Percentiles rank a stretch among this genome's conserved stretches.
Evolutionary conservation across 2,113 vertebrate species (phyloP).

Genomic region (Saccopteryx leptura): DNA sequence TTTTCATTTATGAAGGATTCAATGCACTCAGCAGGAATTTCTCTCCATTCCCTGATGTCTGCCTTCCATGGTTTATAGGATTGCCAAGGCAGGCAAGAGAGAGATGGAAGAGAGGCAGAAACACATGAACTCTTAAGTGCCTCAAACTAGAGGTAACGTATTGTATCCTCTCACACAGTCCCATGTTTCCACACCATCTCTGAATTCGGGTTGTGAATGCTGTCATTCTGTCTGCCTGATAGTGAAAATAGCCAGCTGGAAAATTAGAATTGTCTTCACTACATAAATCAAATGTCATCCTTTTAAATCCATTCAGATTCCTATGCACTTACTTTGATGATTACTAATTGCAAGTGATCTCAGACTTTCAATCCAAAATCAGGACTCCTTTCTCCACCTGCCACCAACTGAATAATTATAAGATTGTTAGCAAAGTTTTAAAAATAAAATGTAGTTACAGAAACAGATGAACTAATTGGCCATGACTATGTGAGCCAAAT

Average conservation of each 20-base stretch:
- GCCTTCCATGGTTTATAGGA: not conserved
- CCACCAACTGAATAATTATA: not conserved
- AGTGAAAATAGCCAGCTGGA: not conserved
- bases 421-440: not conserved
- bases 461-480: not conserved
- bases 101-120: not conserved
- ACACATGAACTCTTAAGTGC: not conserved
- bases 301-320: not conserved
- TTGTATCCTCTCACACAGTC: not conserved
- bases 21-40: accelerated
- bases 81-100: not conserved
- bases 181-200: too few species aligned
- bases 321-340: not conserved
- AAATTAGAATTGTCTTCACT: not conserved
- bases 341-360: not conserved
- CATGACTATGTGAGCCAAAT: not conserved
- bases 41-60: not conserved
- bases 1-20: conserved; percentile 25
- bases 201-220: not conserved
- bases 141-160: not conserved
- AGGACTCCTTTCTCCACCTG: not conserved
- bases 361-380: not conserved
- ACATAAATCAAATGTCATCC: not conserved
- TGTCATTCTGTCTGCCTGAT: not conserved
- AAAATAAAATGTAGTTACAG: not conserved